These are phyloP conservation scores for Noctua janthe DNA, from an alignment of 2,888 invertebrate species.

Conservation along the genomic window DNA sequence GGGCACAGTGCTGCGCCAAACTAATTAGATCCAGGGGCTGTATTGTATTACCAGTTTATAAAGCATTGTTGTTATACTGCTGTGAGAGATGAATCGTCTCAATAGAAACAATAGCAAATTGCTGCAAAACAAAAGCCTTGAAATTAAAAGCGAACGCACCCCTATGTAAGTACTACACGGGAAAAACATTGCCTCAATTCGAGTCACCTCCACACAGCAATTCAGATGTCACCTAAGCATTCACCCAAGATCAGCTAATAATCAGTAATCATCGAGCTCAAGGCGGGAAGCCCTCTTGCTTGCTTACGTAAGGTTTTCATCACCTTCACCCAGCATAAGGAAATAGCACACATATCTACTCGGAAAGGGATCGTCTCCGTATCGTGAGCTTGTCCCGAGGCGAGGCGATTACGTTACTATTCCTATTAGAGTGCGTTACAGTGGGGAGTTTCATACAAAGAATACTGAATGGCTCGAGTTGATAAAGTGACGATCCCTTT, in stretches of 20 bases:
- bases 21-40: conserved; percentile 62
- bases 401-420: too few relatives aligned
- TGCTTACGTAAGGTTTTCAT: neutral
- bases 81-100: conserved; percentile 53
- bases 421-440: too few relatives aligned
- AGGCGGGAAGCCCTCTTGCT: too few relatives aligned
- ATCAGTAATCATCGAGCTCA: neutral
- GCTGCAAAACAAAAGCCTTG: conserved; percentile 65
- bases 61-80: conserved; percentile 60
- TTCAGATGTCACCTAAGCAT: neutral
- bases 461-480: too few relatives aligned
- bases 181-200: neutral
- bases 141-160: conserved; percentile 53
- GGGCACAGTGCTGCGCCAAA: conserved; percentile 48
- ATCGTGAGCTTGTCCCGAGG: too few relatives aligned
- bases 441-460: too few relatives aligned
- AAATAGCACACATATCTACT: too few relatives aligned
- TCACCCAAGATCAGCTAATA: neutral
- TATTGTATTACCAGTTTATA: conserved; percentile 66
- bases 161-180: neutral
- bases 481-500: too few relatives aligned
- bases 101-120: conserved; percentile 68
- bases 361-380: too few relatives aligned
- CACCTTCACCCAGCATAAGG: neutral
- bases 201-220: neutral